These are phyloP conservation scores for Sylvia borin DNA, from an alignment of 2,797 vertebrate species.

Conservation along the genomic window DNA sequence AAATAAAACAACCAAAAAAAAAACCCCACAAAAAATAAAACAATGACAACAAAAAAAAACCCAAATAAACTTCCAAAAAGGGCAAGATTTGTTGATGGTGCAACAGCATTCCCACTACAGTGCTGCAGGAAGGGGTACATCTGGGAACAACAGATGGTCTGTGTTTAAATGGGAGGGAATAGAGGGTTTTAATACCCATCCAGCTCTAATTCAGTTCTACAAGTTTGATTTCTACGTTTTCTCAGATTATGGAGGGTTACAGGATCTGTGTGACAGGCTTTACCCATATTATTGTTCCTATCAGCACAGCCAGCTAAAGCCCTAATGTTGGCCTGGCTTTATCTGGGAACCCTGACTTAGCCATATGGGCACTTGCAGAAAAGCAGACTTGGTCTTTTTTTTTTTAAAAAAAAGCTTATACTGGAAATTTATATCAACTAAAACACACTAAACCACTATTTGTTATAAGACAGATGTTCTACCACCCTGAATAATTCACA, in stretches of 20 bases:
- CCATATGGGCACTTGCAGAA: conserved; percentile 38
- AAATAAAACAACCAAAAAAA: neutral
- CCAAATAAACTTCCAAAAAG: too few relatives aligned
- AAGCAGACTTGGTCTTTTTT: conserved; percentile 23
- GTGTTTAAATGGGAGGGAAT: conserved; percentile 72
- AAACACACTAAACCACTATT: conserved; percentile 19
- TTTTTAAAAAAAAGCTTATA: conserved; percentile 33
- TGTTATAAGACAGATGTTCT: conserved; percentile 15
- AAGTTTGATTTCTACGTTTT: conserved; percentile 73
- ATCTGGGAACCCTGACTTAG: conserved; percentile 51
- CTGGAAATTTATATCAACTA: conserved; percentile 14
- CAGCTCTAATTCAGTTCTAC: conserved; percentile 75
- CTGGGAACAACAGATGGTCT: conserved; percentile 81
- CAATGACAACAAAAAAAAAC: neutral
- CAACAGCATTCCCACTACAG: conserved; percentile 33
- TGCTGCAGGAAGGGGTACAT: conserved; percentile 72
- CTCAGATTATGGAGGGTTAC: conserved; percentile 72
- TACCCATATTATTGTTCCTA: conserved; percentile 63
- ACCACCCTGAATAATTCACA: neutral
- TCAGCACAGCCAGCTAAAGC: conserved; percentile 53
- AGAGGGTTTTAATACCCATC: conserved; percentile 77
- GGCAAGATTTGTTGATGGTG: conserved; percentile 30
- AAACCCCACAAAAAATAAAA: neutral
- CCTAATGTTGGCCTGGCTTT: conserved; percentile 54
- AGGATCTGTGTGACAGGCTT: conserved; percentile 66